Conservation (phyloP, 2,113 vertebrate genomes). For the Gnathonemus longibarbis region DNA sequence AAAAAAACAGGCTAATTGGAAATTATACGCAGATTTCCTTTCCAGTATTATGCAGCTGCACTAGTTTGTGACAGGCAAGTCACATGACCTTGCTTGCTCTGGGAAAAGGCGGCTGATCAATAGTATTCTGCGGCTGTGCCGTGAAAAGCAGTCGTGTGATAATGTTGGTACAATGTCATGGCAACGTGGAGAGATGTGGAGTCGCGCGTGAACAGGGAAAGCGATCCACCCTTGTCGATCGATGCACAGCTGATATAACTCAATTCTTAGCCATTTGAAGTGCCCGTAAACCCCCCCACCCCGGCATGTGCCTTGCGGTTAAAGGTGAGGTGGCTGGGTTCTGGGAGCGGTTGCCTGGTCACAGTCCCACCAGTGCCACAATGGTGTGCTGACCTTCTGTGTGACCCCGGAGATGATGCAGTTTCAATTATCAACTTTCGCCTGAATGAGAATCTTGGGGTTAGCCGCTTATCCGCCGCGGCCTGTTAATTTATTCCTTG, state of each 20-base stretch:
- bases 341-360: background rate
- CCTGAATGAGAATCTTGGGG: background rate
- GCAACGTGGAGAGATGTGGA: slow-evolving; percentile 4
- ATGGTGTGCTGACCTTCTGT: background rate
- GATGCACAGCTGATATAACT: slow-evolving; percentile 9
- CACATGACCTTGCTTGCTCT: background rate
- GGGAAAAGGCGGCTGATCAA: background rate
- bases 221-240: background rate
- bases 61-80: background rate
- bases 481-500: slow-evolving; percentile 3
- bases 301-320: background rate
- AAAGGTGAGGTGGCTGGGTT: background rate
- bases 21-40: background rate
- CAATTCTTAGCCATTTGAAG: background rate
- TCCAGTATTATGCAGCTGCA: background rate
- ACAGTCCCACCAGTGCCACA: background rate
- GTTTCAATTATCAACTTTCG: slow-evolving; percentile 3
- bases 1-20: background rate
- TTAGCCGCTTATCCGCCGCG: background rate
- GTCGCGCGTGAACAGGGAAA: background rate
- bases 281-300: background rate
- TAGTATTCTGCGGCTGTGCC: background rate
- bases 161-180: slow-evolving; percentile 12
- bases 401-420: slow-evolving; percentile 1
- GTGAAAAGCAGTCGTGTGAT: background rate